Base-by-base conservation (phyloP, 2,113 vertebrate species). In the Scortum barcoo region DNA sequence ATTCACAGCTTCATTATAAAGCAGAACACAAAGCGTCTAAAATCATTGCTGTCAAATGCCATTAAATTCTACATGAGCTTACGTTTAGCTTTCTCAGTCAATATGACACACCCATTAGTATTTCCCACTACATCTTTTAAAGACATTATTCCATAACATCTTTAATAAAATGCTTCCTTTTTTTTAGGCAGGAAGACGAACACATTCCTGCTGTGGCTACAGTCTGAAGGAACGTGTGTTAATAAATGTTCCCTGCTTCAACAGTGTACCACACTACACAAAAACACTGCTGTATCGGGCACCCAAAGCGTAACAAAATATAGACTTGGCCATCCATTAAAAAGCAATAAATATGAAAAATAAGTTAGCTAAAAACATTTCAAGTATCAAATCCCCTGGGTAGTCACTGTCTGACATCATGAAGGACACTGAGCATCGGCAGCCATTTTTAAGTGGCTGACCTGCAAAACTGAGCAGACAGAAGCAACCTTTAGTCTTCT, bases 311-410 rank as follows among this genome's bases (percentile, higher is more conserved):
- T 83, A 74, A 75, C 28, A 84, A 90, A 88, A 87, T 72, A 87
- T 75, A 87, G 78, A 76, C 60, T 38, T 16, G 48, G 51, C 73
- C 50, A 28, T 78, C 53, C 9, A 79, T 80, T 81, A 76, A 75
- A 92, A 90, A 90, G 85, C 84, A 93, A 95, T 94, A 95, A 95
- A 95, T 95, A 95, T 57, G 48, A 91, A 92, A 90, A 94, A 95
- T 94, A 94, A 93, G 86, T 93, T 86, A 88, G 46, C 54, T 79
- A 83, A 51, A 86, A 89, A 84, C 71, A 86, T 90, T 95, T 95
- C 92, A 95, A 95, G 94, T 95, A 92, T 91, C 11, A 88, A 86
- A 87, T 81, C 53, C 56, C 76, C 63, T 77, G 65, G 77, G 42
- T 76, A 33, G 54, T 78, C 20, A 22, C 53, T 63, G 51, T 71